phyloP scores from a whole-genome alignment of 2,113 vertebrate genomes.

The Orcinus orca region DNA sequence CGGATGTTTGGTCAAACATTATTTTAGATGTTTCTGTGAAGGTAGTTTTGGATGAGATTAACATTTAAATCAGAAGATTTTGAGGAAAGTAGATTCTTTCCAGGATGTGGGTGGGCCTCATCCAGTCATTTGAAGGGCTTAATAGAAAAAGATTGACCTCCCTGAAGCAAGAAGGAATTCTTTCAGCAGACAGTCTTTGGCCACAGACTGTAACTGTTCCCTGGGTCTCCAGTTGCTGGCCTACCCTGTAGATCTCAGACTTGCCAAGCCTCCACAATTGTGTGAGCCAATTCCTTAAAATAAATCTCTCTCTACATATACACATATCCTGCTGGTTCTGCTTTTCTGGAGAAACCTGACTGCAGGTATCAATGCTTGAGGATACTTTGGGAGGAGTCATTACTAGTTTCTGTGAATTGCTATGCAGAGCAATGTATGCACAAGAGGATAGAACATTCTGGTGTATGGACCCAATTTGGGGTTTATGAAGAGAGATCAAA shows the following conservation, averaged over 20 bases:
- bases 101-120: neutral
- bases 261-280: neutral
- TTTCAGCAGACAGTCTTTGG: neutral
- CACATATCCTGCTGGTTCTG: neutral
- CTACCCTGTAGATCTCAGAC: neutral
- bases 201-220: neutral
- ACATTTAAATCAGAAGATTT: neutral
- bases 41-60: neutral
- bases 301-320: neutral
- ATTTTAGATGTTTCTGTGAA: neutral
- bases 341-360: neutral
- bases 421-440: too few relatives aligned
- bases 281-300: neutral
- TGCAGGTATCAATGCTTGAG: neutral
- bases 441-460: neutral
- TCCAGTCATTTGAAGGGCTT: neutral
- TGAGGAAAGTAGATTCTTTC: neutral
- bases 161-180: neutral
- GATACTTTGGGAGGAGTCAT: neutral
- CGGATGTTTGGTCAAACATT: neutral
- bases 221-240: neutral
- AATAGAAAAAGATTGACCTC: neutral
- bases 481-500: neutral
- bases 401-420: neutral
- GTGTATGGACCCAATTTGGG: neutral